Base-by-base conservation (phyloP, 2,113 vertebrate species). In the Ibidorhyncha struthersii region DNA sequence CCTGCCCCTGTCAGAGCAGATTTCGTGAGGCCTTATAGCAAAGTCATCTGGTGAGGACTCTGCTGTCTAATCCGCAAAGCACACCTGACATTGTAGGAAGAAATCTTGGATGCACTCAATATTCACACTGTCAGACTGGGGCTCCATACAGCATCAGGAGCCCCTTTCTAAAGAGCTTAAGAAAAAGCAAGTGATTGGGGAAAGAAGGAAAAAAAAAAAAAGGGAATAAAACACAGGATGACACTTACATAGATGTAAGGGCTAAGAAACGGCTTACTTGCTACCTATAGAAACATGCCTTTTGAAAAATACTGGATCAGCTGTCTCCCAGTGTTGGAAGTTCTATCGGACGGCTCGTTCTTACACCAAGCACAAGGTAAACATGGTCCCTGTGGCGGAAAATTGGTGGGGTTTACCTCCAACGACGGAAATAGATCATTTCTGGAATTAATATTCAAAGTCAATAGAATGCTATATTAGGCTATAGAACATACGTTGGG, bases 1-100 rank as follows among this genome's bases (percentile, higher is more conserved):
- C 72, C 76, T 92, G 83, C 83, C 95, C 93, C 63, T 86, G 72
- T 83, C 86, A 86, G 45, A 91, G 84, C 83, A 81, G 49, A 69
- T 89, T 77, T 94, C 5, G 1, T 20, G 50, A 89, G 67, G 86
- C 50, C 84, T 81, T 36, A 32, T 29, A 84, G 87, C 53, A 49
- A 86, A 86, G 83, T 77, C 19, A 1, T 30, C 92, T 86, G 77
- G 34, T 69, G 83, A 83, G 69, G 69, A 52, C 83, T 80, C 72
- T 52, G 83, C 67, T 72, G 32, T 61, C 80, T 91, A 47, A 86
- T 23, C 80, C 4, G 2, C 62, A 40, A 72, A 86, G 72, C 71
- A 69, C 72, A 91, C 89, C 95, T 94, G 90, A 73, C 65, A 30
- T 10, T 52, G 36, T 40, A 78, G 89, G 55, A 78, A 86, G 82